A percentile compares a stretch with the other conserved stretches of the same genome.
Conservation (phyloP, 2,113 vertebrate genomes). For the Otocyon megalotis region DNA sequence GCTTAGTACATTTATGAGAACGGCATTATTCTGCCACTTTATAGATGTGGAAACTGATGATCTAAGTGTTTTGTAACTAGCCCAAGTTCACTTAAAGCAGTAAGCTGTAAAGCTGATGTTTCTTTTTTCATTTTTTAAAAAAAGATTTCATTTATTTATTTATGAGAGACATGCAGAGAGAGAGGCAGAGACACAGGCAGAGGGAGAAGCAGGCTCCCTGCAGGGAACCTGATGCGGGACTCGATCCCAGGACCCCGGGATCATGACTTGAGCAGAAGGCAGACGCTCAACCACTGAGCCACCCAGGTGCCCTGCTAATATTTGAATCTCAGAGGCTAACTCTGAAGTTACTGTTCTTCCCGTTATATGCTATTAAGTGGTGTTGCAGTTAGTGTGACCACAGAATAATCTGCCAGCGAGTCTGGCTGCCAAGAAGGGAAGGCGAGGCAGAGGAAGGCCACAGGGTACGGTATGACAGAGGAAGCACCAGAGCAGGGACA, state of each 20-base stretch:
- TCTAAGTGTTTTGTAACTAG: neutral
- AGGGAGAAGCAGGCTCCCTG: too few species aligned
- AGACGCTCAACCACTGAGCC: too few species aligned
- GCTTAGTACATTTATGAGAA: neutral
- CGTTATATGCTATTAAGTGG: neutral
- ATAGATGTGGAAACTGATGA: neutral
- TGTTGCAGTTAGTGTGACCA: neutral
- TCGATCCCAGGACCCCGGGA: too few species aligned
- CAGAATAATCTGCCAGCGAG: neutral
- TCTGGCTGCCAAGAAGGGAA: neutral
- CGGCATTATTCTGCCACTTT: neutral
- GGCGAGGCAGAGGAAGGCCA: neutral
- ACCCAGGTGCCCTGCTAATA: neutral
- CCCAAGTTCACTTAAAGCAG: neutral
- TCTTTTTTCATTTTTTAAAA: too few species aligned
- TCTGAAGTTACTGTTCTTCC: neutral
- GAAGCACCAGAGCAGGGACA: neutral
- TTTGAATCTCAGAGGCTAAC: neutral
- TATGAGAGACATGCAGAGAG: too few species aligned
- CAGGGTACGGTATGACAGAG: neutral
- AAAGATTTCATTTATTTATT: too few species aligned
- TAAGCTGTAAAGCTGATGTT: neutral
- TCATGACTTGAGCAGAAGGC: too few species aligned
- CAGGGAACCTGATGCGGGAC: too few species aligned
- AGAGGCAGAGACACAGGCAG: too few species aligned